A percentile compares a stretch with the other conserved stretches of the same genome.
Conservation (phyloP, 1,140 invertebrate genomes). For the Zelostemma sp. region DNA sequence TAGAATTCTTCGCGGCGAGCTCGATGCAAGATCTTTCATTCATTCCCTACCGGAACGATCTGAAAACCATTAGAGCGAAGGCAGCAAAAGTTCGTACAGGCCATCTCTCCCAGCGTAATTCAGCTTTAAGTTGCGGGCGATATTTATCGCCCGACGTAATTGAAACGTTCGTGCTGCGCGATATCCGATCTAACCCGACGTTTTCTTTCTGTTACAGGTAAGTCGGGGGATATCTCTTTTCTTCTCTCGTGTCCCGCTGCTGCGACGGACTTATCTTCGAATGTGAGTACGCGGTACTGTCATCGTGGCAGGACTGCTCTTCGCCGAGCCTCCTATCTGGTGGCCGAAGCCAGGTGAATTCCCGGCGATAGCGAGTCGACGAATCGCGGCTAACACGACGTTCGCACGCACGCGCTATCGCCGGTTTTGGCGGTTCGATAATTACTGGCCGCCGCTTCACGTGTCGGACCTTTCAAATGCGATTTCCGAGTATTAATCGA, state of each 20-base stretch:
- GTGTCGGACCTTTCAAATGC: no score
- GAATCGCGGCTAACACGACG: slow-evolving; percentile 3
- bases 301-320: slow-evolving; percentile 42
- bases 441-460: no score
- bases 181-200: slow-evolving; percentile 51
- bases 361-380: slow-evolving; percentile 19
- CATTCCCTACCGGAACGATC: slow-evolving; percentile 9
- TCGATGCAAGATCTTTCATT: background rate
- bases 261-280: slow-evolving; percentile 45
- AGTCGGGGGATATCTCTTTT: slow-evolving; percentile 50
- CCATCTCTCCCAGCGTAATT: slow-evolving; percentile 33
- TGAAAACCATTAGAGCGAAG: slow-evolving; percentile 17
- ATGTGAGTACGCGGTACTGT: slow-evolving; percentile 43
- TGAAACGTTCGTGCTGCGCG: slow-evolving; percentile 57
- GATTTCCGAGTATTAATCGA: no score
- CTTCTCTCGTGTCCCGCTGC: slow-evolving; percentile 35
- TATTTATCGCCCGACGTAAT: slow-evolving; percentile 58
- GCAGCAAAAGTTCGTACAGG: slow-evolving; percentile 28
- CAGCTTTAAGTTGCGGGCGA: slow-evolving; percentile 45
- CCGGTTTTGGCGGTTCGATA: background rate
- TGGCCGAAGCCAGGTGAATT: slow-evolving; percentile 4
- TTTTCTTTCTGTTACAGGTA: slow-evolving; percentile 62
- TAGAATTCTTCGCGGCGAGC: background rate
- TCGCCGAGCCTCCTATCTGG: slow-evolving; percentile 26
- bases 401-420: background rate